Conservation (phyloP, 2,888 invertebrate genomes). For the Peribatodes rhomboidaria region DNA sequence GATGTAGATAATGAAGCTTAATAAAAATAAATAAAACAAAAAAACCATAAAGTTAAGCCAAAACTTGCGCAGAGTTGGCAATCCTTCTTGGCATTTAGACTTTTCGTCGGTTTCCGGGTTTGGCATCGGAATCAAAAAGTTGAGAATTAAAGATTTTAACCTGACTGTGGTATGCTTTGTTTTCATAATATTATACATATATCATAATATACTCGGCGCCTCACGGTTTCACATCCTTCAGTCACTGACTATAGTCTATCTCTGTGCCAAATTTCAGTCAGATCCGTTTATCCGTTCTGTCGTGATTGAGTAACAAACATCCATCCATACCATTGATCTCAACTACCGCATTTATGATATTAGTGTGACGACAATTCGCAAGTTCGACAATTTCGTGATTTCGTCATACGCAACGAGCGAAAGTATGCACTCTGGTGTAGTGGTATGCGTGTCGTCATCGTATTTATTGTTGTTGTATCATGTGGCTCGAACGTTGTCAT, state of each 20-base stretch:
- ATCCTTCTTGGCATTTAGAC: constrained; percentile 4
- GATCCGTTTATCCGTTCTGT: no score
- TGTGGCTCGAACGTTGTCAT: neutral
- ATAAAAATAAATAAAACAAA: neutral
- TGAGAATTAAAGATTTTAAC: neutral
- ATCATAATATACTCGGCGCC: no score
- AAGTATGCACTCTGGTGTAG: constrained; percentile 7
- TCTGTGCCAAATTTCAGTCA: no score
- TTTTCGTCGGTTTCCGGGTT: neutral
- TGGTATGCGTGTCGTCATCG: constrained; percentile 12
- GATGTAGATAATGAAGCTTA: constrained; percentile 6
- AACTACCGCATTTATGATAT: no score
- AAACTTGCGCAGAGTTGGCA: constrained; percentile 5
- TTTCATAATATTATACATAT: neutral
- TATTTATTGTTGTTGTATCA: constrained; percentile 8
- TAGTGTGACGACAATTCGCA: neutral
- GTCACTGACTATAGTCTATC: no score
- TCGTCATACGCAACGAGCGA: constrained; percentile 2
- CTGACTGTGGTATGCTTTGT: neutral
- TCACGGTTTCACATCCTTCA: no score
- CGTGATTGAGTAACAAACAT: no score
- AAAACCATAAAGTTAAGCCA: neutral
- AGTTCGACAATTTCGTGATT: neutral
- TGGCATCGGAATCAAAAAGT: neutral
- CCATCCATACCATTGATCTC: no score